Evolutionary conservation across 1,140 invertebrate species (phyloP), one percentile per base, ranked within the genome.

Genomic region (Portunus trituberculatus): DNA sequence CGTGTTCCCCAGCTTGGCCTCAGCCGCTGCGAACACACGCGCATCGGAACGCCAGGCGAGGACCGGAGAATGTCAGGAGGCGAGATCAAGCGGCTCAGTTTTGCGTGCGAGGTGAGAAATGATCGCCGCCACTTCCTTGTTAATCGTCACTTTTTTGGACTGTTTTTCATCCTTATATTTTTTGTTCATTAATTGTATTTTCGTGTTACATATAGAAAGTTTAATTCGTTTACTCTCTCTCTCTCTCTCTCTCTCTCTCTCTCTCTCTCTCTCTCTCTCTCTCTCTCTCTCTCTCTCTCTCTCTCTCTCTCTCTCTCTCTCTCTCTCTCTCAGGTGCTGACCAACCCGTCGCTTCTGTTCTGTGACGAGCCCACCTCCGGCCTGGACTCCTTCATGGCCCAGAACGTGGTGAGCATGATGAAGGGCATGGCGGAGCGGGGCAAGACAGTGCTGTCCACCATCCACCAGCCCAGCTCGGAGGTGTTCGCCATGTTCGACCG

Each of bases 341-440:
- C 99, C 0, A 98, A 99, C 97, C 99, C 99, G 1, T 98, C 98
- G 0, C 97, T 99, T 59, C 98, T 99, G 97, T 99, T 99, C 96
- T 99, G 99, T 97, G 99, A 99, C 97, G 99, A 99, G 96, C 99
- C 99, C 1, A 99, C 99, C 0, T 99, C 97, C 28, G 97, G 99
- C 98, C 97, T 99, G 83, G 99, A 99, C 97, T 98, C 99, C 0
- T 99, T 98, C 96, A 99, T 99, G 96, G 99, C 99, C 0, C 98
- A 98, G 96, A 99, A 98, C 97, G 98, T 99, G 28, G 98, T 99
- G 25, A 98, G 98, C 96, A 98, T 98, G 96, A 97, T 99, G 95
- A 98, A 96, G 82, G 84, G 96, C 32, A 91, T 96, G 84, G 95
- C 96, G 39, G 86, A 91, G 52, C 20, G 88, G 32, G 99, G 99